A percentile compares a stretch with the other conserved stretches of the same genome.
These are phyloP conservation scores for Asobara japonica DNA, from an alignment of 1,140 invertebrate genomes.

Conservation along the genomic window DNA sequence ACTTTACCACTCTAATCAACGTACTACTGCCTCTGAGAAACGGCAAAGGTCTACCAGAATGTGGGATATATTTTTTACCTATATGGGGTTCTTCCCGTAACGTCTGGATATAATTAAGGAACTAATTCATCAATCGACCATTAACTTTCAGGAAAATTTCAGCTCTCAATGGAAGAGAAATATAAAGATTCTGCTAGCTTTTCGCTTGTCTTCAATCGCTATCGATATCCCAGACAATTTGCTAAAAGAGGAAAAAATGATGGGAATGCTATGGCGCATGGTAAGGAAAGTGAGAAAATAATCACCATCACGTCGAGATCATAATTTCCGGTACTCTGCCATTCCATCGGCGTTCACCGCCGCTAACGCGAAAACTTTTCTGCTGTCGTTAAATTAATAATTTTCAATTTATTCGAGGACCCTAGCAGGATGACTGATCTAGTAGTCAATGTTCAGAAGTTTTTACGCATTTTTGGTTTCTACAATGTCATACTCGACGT, in stretches of 20 bases:
- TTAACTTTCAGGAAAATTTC: no score
- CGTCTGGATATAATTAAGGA: no score
- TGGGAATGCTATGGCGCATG: not conserved
- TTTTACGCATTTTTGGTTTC: not conserved
- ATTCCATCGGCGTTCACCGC: not conserved
- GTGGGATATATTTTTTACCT: no score
- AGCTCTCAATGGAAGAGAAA: no score
- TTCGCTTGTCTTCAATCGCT: not conserved
- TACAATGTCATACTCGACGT: no score
- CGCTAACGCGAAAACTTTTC: not conserved
- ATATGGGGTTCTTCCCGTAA: no score
- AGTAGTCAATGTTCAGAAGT: not conserved
- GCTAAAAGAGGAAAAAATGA: not conserved
- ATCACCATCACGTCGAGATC: not conserved
- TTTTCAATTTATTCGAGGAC: not conserved
- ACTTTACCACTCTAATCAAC: constrained; percentile 34
- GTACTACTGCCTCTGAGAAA: not conserved
- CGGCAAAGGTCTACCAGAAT: no score
- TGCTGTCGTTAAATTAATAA: constrained; percentile 1
- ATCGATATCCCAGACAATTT: not conserved
- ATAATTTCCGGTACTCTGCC: not conserved
- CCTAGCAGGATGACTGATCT: not conserved
- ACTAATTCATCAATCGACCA: no score
- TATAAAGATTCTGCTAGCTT: not conserved
- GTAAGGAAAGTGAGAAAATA: not conserved